Evolutionary conservation across 2,797 vertebrate species (phyloP), one percentile per base, ranked within the genome.

Genomic region (Pseudochromis fuscus): DNA sequence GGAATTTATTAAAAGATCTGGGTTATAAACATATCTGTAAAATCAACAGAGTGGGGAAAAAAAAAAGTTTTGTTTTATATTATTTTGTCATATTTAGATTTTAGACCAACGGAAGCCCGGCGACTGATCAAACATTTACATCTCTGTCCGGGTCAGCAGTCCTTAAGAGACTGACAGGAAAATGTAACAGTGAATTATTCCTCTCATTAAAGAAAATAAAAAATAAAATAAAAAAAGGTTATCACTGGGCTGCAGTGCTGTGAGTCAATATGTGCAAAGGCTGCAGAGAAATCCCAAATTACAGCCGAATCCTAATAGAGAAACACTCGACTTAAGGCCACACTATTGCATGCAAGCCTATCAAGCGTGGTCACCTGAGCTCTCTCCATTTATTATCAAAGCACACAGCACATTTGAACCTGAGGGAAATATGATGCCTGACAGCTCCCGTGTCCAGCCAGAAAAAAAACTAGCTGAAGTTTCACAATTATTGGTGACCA

Each of bases 401-500:
- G 91, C 84, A 87, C 84, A 82, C 89, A 90, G 90, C 89, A 90
- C 67, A 93, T 92, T 89, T 90, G 73, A 92, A 91, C 87, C 86
- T 81, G 75, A 67, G 79, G 89, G 94, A 92, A 93, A 94, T 87
- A 81, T 82, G 91, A 94, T 88, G 89, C 90, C 82, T 88, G 87
- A 86, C 88, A 90, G 86, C 81, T 81, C 76, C 86, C 70, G 72
- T 86, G 88, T 90, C 90, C 84, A 85, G 88, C 82, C 82, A 85
- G 81, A 85, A 82, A 85, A 82, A 87, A 84, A 90, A 92, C 65
- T 77, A 82, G 92, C 93, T 94, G 91, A 94, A 90, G 85, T 91
- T 92, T 92, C 89, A 92, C 82, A 93, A 92, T 93, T 92, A 92
- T 85, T 88, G 91, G 88, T 92, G 92, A 93, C 86, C 77, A 65